Evolutionary conservation across 2,797 vertebrate species (phyloP), one percentile per base, ranked within the genome.

Genomic region (Pteropus rufus): DNA sequence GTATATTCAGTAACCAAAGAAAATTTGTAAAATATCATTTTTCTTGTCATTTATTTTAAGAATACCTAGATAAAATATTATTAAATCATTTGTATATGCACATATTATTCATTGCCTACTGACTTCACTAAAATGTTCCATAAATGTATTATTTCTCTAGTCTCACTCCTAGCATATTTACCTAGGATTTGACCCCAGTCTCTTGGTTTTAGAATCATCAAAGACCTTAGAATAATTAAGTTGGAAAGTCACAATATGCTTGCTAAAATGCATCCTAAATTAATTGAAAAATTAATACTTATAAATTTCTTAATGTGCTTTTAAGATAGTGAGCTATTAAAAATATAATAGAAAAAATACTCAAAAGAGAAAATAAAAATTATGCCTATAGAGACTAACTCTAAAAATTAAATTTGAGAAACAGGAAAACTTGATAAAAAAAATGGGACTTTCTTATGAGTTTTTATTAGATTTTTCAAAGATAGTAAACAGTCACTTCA

Each of bases 321-420:
- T 95, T 95, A 85, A 91, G 56, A 91, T 36, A 84, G n/a, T 69
- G 21, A 93, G 58, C 82, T 82, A 88, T 56, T 96, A 96, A 92
- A 94, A 95, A 65, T n/a, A 91, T 93, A 95, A 97, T 49, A 94
- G 88, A 31, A 89, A 95, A 89, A 89, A 89, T 93, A 58, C n/a
- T 97, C 79, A 94, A 49, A 91, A 93, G 31, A 85, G 79, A 96
- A 95, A 92, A 96, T 52, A 72, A 91, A 95, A 97, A 86, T 95
- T 64, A 84, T 85, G 52, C 94, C 64, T 88, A 85, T 93, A 91
- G 95, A 97, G 64, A 94, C 82, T 94, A 92, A 88, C 39, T 85
- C 69, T 89, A 76, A 93, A 96, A 92, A 94, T 96, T 93, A 67
- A 96, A 93, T 91, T 92, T 95, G 77, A 95, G 44, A 94, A 96